These are phyloP conservation scores for Epinotia brunnichana DNA, from an alignment of 2,888 invertebrate species.

Conservation along the genomic window DNA sequence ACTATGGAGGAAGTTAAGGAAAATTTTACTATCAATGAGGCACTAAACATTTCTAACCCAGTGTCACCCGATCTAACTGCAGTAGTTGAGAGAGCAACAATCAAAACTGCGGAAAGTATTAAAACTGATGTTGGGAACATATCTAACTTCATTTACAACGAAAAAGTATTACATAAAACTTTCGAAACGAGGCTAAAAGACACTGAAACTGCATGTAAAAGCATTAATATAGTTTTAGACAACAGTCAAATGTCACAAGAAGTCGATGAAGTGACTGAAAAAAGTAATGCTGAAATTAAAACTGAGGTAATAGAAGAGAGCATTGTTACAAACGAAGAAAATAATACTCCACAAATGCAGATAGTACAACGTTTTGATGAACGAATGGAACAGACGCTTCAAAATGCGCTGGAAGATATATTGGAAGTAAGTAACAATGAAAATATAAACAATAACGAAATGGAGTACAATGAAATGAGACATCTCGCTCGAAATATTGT, in stretches of 20 bases:
- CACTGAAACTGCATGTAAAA: constrained; percentile 65
- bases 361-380: constrained; percentile 58
- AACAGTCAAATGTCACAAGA: constrained; percentile 31
- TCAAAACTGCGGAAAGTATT: constrained; percentile 28
- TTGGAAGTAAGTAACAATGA: constrained; percentile 60
- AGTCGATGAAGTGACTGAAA: not conserved
- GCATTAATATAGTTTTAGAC: constrained; percentile 64
- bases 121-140: constrained; percentile 44
- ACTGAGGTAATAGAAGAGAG: not conserved
- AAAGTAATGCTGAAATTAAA: not conserved
- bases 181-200: constrained; percentile 67
- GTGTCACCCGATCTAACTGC: constrained; percentile 57
- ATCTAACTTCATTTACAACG: constrained; percentile 49
- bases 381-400: constrained; percentile 66
- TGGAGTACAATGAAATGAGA: constrained; percentile 75
- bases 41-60: constrained; percentile 72
- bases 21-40: constrained; percentile 68
- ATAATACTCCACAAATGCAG: constrained; percentile 28
- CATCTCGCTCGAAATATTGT: constrained; percentile 72
- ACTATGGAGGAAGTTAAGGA: constrained; percentile 67
- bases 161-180: constrained; percentile 61
- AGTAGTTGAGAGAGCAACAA: constrained; percentile 49
- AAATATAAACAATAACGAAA: constrained; percentile 63
- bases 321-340: constrained; percentile 1
- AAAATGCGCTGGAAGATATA: constrained; percentile 65